Evolutionary conservation across 2,113 vertebrate genomes (phyloP), one percentile per base, ranked within the genome.

Genomic region (Pogonocichla stellata): DNA sequence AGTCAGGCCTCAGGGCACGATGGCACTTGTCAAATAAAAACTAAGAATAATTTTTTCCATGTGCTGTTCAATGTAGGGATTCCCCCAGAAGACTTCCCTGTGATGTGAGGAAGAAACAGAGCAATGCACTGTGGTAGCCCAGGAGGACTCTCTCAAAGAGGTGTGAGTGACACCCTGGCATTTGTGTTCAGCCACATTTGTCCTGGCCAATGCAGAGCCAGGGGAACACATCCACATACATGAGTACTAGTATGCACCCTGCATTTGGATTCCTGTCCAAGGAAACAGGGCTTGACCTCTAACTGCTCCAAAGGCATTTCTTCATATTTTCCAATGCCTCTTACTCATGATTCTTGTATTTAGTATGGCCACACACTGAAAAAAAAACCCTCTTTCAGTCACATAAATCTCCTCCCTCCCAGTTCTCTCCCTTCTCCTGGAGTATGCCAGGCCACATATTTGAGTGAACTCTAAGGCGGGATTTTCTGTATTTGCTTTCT

Each of bases 401-500:
- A 53, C 0, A 0, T 78, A 64, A 88, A 71, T 36, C 18, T 71
- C 24, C 24, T 72, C 57, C 12, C 15, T 71, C 9, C 12, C 24
- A 6, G 0, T 38, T 83, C 42, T 23, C 43, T 64, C 33, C 78
- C 33, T 87, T 29, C 19, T 83, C 10, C 19, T 1, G 6, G 14
- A 15, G 11, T 64, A 24, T 53, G 33, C 36, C 38, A n/a, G 34
- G 43, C 38, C 43, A 48, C 42, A 11, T 80, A 61, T 43, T 88
- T 90, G 65, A 38, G 36, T 74, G 57, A 86, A 88, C n/a, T 80
- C 28, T 65, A 64, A 54, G 31, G 50, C 58, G 7, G 66, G 34
- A 6, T 54, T 90, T 94, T 94, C 80, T 66, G 47, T 64, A 29
- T 80, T 95, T 82, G 33, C 19, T 78, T 85, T 91, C 64, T 69